These are phyloP conservation scores for Cladopsammia gracilis DNA, from an alignment of 64 coral and sea anemone species.

Conservation along the genomic window DNA sequence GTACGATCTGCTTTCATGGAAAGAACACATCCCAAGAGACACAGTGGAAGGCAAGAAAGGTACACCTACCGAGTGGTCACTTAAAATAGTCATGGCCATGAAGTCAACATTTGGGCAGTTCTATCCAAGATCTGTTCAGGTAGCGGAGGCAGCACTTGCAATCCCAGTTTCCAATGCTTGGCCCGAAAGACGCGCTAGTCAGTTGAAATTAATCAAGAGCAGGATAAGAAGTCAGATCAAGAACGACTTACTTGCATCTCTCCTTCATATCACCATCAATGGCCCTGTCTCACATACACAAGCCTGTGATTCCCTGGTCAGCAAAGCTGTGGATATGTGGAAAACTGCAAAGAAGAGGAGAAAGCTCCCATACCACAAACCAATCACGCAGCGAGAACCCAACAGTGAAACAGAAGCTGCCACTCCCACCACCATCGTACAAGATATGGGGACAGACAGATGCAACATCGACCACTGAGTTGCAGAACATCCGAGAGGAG, in stretches of 20 bases:
- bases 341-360: too few species aligned
- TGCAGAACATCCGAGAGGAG: too few species aligned
- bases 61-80: conserved; percentile 65
- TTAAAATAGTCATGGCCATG: conserved; percentile 62
- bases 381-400: too few species aligned
- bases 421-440: too few species aligned
- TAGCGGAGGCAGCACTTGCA: conserved; percentile 44
- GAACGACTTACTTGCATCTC: conserved; percentile 48
- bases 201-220: conserved; percentile 48
- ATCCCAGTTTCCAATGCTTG: conserved; percentile 62
- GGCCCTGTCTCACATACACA: conserved; percentile 41
- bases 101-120: too few species aligned
- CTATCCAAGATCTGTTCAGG: conserved; percentile 55
- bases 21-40: conserved; percentile 50
- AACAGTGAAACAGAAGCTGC: too few species aligned
- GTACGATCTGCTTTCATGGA: conserved; percentile 69
- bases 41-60: conserved; percentile 56
- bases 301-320: conserved; percentile 55
- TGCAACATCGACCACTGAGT: conserved; percentile 51
- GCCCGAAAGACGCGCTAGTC: conserved; percentile 55
- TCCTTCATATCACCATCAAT: conserved; percentile 42
- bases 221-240: conserved; percentile 48
- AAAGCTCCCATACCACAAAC: too few species aligned
- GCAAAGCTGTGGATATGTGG: conserved; percentile 45
- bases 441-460: conserved; percentile 57